phyloP scores from a whole-genome alignment of 2,888 invertebrate genomes.

The Spisula solida region DNA sequence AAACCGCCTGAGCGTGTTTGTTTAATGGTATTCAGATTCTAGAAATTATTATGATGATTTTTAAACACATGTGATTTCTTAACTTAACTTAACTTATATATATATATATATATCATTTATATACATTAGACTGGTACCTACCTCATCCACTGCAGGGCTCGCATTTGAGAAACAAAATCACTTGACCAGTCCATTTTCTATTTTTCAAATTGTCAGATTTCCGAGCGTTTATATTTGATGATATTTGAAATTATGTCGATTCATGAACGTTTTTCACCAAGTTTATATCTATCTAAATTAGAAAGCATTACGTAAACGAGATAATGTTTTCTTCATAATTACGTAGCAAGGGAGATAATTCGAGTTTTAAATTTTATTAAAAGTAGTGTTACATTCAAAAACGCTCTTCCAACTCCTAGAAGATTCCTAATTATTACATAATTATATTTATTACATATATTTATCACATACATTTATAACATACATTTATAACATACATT shows the following conservation, averaged over 20 bases:
- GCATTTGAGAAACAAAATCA: constrained; percentile 27
- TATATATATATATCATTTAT: not conserved
- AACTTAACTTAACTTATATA: too few relatives aligned
- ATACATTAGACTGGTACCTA: constrained; percentile 28
- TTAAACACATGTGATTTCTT: not conserved
- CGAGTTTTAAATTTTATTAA: constrained; percentile 6
- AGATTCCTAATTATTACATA: too few relatives aligned
- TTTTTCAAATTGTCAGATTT: not conserved
- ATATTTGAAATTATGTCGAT: constrained; percentile 3
- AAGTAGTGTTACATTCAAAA: constrained; percentile 29
- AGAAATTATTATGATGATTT: not conserved
- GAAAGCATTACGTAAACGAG: not conserved
- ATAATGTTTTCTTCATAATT: constrained; percentile 12
- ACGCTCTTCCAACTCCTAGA: not conserved
- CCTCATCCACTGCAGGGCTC: constrained; percentile 33
- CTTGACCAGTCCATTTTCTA: constrained; percentile 43
- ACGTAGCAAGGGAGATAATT: constrained; percentile 37
- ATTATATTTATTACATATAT: too few relatives aligned
- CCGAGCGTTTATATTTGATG: not conserved
- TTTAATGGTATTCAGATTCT: too few relatives aligned
- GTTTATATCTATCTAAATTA: constrained; percentile 23
- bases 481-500: too few relatives aligned
- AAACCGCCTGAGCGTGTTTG: too few relatives aligned
- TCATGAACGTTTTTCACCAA: constrained; percentile 22
- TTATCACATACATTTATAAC: too few relatives aligned